Conservation (phyloP, 2,113 vertebrate genomes). For the Menidia beryllina region DNA sequence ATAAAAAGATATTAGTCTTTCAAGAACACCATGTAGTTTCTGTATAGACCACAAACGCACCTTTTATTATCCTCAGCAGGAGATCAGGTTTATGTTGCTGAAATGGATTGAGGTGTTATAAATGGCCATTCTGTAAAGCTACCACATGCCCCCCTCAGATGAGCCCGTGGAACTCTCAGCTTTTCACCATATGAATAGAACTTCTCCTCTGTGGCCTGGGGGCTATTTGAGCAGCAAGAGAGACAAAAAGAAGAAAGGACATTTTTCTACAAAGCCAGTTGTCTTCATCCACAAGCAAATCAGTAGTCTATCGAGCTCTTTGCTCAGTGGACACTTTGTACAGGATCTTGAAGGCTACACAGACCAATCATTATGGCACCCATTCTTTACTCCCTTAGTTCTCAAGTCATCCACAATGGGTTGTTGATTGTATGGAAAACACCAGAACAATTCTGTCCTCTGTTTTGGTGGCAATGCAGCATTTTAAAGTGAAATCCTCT, state of each 20-base stretch:
- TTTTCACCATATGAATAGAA: constrained; percentile 73
- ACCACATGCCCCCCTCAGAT: constrained; percentile 63
- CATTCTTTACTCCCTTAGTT: constrained; percentile 93
- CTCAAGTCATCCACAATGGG: constrained; percentile 97
- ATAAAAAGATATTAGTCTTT: not conserved
- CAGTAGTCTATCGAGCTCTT: constrained; percentile 93
- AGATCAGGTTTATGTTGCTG: constrained; percentile 25
- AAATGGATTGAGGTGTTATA: constrained; percentile 53
- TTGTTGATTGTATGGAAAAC: constrained; percentile 99
- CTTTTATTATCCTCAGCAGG: constrained; percentile 25
- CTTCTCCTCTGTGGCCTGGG: constrained; percentile 67
- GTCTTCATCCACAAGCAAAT: constrained; percentile 93
- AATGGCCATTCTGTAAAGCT: constrained; percentile 50
- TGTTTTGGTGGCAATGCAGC: constrained; percentile 93
- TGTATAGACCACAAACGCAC: constrained; percentile 18
- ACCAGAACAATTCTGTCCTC: constrained; percentile 96
- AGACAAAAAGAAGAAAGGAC: constrained; percentile 70
- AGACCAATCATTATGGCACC: constrained; percentile 96
- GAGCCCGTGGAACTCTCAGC: constrained; percentile 68
- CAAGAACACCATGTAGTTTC: not conserved
- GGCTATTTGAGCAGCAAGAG: constrained; percentile 72
- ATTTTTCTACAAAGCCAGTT: constrained; percentile 83
- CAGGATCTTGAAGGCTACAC: constrained; percentile 89
- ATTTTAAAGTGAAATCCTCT: constrained; percentile 94
- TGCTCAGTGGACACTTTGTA: constrained; percentile 90